phyloP scores from a whole-genome alignment of 92 coral and sea anemone species.

The Palythoa caribaeorum region DNA sequence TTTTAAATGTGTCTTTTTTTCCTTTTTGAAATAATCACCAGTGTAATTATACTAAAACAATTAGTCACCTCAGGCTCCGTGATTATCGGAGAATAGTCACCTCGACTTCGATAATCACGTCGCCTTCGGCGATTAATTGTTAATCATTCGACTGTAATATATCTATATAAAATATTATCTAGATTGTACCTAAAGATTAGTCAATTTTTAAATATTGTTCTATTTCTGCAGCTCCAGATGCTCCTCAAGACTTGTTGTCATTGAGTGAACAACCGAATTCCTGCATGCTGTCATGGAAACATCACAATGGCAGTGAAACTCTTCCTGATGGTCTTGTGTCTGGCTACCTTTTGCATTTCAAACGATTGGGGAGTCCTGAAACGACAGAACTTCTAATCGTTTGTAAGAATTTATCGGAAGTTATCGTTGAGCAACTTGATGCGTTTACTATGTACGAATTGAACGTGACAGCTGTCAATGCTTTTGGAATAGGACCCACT shows the following conservation, averaged over 20 bases:
- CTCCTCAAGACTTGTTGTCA: neutral
- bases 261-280: neutral
- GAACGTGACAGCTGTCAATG: neutral
- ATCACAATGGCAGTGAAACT: neutral
- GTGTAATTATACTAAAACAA: too few species aligned
- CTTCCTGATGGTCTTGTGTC: neutral
- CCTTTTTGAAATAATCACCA: too few species aligned
- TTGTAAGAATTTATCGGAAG: neutral
- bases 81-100: too few species aligned
- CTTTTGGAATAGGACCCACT: neutral
- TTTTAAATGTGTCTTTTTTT: too few species aligned
- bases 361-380: neutral
- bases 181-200: too few species aligned
- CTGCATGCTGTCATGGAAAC: slow-evolving; percentile 32
- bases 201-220: neutral
- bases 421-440: neutral
- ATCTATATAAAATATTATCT: too few species aligned
- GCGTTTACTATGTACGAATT: neutral
- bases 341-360: slow-evolving; percentile 13
- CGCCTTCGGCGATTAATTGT: too few species aligned
- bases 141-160: too few species aligned
- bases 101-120: too few species aligned
- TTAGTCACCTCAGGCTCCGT: too few species aligned
- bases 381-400: neutral
- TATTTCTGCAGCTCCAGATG: neutral